phyloP scores from a whole-genome alignment of 1,140 invertebrate genomes.

The Agrypnia vestita region DNA sequence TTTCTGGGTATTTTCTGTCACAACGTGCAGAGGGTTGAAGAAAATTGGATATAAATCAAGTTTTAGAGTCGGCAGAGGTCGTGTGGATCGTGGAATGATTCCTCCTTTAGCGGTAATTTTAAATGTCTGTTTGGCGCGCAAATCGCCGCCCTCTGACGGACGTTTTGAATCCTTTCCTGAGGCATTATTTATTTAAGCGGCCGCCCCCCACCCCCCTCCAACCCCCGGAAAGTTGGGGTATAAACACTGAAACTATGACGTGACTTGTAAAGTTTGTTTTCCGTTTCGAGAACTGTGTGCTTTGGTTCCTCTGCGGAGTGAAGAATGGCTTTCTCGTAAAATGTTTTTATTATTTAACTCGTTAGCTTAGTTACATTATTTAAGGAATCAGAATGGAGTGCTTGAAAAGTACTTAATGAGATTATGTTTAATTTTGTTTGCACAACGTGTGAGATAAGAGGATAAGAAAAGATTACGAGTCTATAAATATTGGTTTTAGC shows the following conservation, averaged over 20 bases:
- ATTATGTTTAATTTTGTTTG: too few species aligned
- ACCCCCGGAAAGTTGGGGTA: constrained; percentile 26
- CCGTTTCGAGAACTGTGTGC: constrained; percentile 25
- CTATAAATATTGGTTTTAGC: too few species aligned
- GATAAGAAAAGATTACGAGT: too few species aligned
- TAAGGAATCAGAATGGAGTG: too few species aligned
- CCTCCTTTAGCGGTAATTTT: not conserved
- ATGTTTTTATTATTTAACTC: constrained; percentile 26
- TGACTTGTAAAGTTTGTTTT: constrained; percentile 40
- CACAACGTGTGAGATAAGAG: too few species aligned
- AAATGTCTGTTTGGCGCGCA: constrained; percentile 10
- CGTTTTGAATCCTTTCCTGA: constrained; percentile 41
- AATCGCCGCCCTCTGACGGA: constrained; percentile 20
- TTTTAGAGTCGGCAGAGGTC: constrained; percentile 8
- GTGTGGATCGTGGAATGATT: not conserved
- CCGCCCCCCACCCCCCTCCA: constrained; percentile 20
- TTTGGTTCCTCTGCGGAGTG: constrained; percentile 15
- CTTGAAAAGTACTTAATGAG: too few species aligned
- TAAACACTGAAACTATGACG: constrained; percentile 40
- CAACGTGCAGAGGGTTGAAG: too few species aligned
- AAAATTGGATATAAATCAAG: constrained; percentile 59
- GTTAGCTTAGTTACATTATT: not conserved
- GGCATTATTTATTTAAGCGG: constrained; percentile 40
- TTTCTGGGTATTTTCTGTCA: too few species aligned
- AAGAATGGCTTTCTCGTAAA: constrained; percentile 24